Evolutionary conservation across 2,797 vertebrate species (phyloP).

Genomic region (Chaunax sp.): DNA sequence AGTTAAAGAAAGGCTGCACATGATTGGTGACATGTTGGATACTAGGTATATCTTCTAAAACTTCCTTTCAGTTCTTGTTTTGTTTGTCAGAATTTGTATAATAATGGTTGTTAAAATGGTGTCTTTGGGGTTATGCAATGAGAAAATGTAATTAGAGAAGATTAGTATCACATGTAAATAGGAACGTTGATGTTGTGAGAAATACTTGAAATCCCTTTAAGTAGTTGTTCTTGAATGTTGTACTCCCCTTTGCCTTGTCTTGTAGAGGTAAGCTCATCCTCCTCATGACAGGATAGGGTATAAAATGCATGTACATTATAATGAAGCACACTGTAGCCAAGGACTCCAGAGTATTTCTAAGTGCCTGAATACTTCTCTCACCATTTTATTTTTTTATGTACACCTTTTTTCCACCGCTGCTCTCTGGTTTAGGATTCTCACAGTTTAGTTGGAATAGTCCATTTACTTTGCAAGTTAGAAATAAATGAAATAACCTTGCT

Average conservation of each 20-base stretch:
- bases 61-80: slow-evolving; percentile 30
- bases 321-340: slow-evolving; percentile 85
- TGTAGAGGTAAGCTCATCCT: slow-evolving; percentile 62
- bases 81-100: slow-evolving; percentile 50
- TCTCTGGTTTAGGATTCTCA: slow-evolving; percentile 40
- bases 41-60: slow-evolving; percentile 31
- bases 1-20: slow-evolving; percentile 7
- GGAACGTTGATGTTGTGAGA: slow-evolving; percentile 70
- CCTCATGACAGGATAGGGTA: slow-evolving; percentile 56
- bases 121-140: slow-evolving; percentile 48
- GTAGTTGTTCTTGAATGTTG: slow-evolving; percentile 76
- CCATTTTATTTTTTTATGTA: slow-evolving; percentile 48
- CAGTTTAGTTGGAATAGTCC: slow-evolving; percentile 26
- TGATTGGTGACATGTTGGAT: slow-evolving; percentile 21
- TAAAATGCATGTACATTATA: slow-evolving; percentile 70
- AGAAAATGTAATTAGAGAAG: slow-evolving; percentile 43
- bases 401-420: slow-evolving; percentile 29
- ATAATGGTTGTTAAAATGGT: slow-evolving; percentile 45
- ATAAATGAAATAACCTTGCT: slow-evolving; percentile 22
- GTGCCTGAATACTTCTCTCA: slow-evolving; percentile 84
- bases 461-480: slow-evolving; percentile 47
- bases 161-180: slow-evolving; percentile 72
- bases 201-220: slow-evolving; percentile 85
- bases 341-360: slow-evolving; percentile 84
- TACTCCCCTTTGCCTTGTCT: slow-evolving; percentile 68